Conservation (phyloP, 1,140 invertebrate genomes). For the Drosophila paulistorum region DNA sequence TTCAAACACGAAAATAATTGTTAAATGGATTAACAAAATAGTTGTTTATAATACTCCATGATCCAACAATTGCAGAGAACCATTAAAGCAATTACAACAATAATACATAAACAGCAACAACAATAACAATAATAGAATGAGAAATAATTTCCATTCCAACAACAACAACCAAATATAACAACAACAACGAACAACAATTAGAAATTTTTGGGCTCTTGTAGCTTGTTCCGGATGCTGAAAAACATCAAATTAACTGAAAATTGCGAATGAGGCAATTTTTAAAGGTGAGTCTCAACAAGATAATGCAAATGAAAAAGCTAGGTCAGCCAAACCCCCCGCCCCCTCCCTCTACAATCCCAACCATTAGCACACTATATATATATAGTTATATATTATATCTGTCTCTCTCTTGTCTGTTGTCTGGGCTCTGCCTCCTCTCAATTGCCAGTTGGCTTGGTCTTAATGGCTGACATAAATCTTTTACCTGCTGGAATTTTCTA, state of each 20-base stretch:
- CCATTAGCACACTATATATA: background rate
- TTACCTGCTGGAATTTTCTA: constrained; percentile 74
- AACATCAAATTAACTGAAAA: constrained; percentile 14
- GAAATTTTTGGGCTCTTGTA: constrained; percentile 30
- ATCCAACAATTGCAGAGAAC: constrained; percentile 26
- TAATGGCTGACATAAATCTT: constrained; percentile 66
- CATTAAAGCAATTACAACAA: constrained; percentile 75
- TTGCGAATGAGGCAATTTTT: constrained; percentile 31
- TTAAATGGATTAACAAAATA: background rate
- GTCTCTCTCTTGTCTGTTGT: background rate
- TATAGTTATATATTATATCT: background rate
- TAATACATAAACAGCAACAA: constrained; percentile 54
- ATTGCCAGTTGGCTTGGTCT: constrained; percentile 44
- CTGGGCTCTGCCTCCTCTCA: constrained; percentile 4
- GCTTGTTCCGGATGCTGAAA: constrained; percentile 26
- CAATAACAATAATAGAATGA: constrained; percentile 39
- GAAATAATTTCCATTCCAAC: constrained; percentile 18
- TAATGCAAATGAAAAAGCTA: constrained; percentile 30
- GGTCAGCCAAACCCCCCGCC: background rate
- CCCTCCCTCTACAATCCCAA: background rate
- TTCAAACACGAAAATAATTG: background rate
- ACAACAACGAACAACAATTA: constrained; percentile 29
- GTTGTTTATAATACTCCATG: background rate
- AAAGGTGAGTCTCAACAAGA: constrained; percentile 44
- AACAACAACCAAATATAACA: constrained; percentile 6